These are phyloP conservation scores for Perdita meconis DNA, from an alignment of 2,888 invertebrate species.

Conservation along the genomic window DNA sequence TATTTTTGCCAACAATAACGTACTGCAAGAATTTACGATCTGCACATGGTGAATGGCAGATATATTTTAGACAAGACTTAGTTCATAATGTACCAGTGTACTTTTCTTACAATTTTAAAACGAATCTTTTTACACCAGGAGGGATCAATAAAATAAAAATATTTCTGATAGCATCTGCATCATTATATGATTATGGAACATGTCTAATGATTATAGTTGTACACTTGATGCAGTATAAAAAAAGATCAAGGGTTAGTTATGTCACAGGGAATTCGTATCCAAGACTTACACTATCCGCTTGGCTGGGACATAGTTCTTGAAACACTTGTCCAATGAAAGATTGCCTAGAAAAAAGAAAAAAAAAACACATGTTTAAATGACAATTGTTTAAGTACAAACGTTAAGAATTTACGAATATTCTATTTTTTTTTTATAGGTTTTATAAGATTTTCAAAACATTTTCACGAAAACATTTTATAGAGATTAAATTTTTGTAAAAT, in stretches of 20 bases:
- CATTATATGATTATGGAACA: slow-evolving; percentile 73
- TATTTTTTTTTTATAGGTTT: too few relatives aligned
- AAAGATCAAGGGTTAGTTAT: slow-evolving; percentile 80
- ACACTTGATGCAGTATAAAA: slow-evolving; percentile 79
- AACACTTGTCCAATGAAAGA: slow-evolving; percentile 91
- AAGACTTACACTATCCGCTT: slow-evolving; percentile 89
- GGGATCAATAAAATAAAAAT: slow-evolving; percentile 67
- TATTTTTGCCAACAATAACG: slow-evolving; percentile 61
- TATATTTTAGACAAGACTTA: slow-evolving; percentile 58
- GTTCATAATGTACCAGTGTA: slow-evolving; percentile 65
- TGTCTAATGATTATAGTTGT: slow-evolving; percentile 78
- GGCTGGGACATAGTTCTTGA: slow-evolving; percentile 91
- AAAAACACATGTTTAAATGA: slow-evolving; percentile 1
- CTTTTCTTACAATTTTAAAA: slow-evolving; percentile 65
- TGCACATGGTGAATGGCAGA: slow-evolving; percentile 54
- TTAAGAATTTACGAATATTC: too few relatives aligned
- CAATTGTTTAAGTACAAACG: too few relatives aligned
- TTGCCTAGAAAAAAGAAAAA: slow-evolving; percentile 86
- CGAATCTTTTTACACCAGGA: slow-evolving; percentile 59
- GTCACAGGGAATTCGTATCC: slow-evolving; percentile 80
- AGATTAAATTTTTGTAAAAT: slow-evolving; percentile 68
- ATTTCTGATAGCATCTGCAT: slow-evolving; percentile 74
- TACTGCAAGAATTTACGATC: slow-evolving; percentile 47
- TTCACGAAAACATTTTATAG: slow-evolving; percentile 30
- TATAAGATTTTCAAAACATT: too few relatives aligned